Evolutionary conservation across 1,140 invertebrate genomes (phyloP), one percentile per base, ranked within the genome.

Genomic region (Drosophila ogumai): DNA sequence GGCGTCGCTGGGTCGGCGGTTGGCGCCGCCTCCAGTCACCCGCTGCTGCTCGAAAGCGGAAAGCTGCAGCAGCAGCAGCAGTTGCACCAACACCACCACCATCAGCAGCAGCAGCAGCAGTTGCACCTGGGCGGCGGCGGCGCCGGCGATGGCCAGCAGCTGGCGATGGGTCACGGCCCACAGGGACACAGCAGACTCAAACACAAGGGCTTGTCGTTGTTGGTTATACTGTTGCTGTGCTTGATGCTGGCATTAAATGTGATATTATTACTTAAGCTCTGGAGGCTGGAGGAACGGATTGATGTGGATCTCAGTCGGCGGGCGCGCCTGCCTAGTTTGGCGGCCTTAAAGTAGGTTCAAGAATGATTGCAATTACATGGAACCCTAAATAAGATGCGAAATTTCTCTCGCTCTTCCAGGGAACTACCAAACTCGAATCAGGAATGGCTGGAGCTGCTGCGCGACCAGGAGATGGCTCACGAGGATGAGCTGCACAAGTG

Each of bases 261-360:
- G 63, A 93, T 97, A 80, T 93, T 97, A 43, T 97, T 96, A 93
- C 96, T 96, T 90, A 97, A 97, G 94, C 92, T 97, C 56, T 96
- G 95, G 95, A 94, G 94, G 50, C 92, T 97, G 52, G 96, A 97
- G 88, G 65, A 93, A 94, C 91, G 82, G 66, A 90, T 92, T 63
- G 88, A 92, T 19, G 82, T 85, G 67, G 91, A 92, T 91, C 76
- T 92, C 75, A 90, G 60, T 50, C 82, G 74, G 63, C 95, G 93
- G 74, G 93, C 86, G n/a, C 75, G 79, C 54, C 68, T 87, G 67
- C 78, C 82, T 57, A 91, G 57, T 65, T 79, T 90, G 61, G 87
- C 80, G 43, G 73, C 77, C 22, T 68, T 92, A 66, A 85, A 90
- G 10, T 36, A 12, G 3, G 34, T 15, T 10, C 10, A 19, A n/a